Percentiles rank a stretch among this genome's conserved stretches.
These are phyloP conservation scores for Poeciliopsis turneri DNA, from an alignment of 2,797 vertebrate species.

Conservation along the genomic window DNA sequence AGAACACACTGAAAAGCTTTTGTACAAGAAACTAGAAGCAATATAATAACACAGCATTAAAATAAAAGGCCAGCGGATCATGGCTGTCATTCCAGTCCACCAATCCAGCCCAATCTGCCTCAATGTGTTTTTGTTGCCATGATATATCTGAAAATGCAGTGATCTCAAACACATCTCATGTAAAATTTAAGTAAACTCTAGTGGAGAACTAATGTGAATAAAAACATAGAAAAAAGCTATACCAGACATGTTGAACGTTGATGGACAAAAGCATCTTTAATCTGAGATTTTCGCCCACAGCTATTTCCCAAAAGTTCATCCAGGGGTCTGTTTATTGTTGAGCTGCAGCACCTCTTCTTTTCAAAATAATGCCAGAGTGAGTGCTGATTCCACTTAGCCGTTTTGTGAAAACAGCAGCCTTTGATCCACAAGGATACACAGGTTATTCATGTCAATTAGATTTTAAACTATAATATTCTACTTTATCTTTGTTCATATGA, in stretches of 20 bases:
- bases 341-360: not conserved
- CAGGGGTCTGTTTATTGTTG: not conserved
- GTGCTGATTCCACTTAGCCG: not conserved
- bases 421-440: not conserved
- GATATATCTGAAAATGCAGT: not conserved
- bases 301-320: not conserved
- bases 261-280: not conserved
- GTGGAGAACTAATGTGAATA: not conserved
- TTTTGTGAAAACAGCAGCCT: not conserved
- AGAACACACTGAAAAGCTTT: not conserved
- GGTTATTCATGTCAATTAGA: constrained; percentile 5
- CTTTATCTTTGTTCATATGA: constrained; percentile 1
- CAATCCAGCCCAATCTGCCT: not conserved
- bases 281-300: not conserved
- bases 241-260: not conserved
- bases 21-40: not conserved
- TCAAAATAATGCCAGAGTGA: not conserved
- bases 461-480: not conserved
- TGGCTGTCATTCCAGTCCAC: too few species aligned
- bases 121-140: not conserved
- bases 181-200: not conserved
- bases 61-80: too few species aligned
- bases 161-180: not conserved
- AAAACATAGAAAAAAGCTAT: not conserved
- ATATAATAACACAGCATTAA: not conserved